Conservation (phyloP, 2,797 vertebrate species). For the Vipera latastei region DNA sequence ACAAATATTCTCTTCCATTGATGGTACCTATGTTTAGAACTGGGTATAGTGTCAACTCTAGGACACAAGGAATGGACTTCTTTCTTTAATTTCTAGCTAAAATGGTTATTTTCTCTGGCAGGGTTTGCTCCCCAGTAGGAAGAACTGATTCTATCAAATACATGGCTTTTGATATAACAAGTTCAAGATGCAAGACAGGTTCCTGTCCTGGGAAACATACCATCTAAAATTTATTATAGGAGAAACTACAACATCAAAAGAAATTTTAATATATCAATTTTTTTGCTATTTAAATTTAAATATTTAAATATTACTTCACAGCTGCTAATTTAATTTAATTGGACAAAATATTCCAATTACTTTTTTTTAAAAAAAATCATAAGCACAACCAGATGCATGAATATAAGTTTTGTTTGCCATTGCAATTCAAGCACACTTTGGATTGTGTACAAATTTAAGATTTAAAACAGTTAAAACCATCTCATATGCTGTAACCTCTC, state of each 20-base stretch:
- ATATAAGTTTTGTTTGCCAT: neutral
- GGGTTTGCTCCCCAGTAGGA: neutral
- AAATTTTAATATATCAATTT: neutral
- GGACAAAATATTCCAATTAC: neutral
- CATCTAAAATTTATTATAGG: neutral
- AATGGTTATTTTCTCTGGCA: neutral
- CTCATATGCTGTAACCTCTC: neutral
- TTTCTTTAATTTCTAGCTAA: neutral
- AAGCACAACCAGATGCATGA: neutral
- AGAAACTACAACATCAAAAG: neutral
- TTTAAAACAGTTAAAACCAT: neutral
- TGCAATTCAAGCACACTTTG: neutral
- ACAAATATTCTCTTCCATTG: neutral
- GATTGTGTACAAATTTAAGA: neutral
- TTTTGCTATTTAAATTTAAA: neutral
- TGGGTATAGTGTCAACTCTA: neutral
- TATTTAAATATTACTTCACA: neutral
- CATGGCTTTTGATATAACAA: neutral
- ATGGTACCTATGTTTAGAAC: neutral
- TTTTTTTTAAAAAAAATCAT: neutral
- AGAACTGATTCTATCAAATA: neutral
- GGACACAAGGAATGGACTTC: neutral
- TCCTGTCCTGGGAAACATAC: neutral
- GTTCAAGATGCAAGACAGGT: neutral
- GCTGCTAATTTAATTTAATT: neutral